phyloP scores from a whole-genome alignment of 2,113 vertebrate species.

The Thinocorus orbignyianus region DNA sequence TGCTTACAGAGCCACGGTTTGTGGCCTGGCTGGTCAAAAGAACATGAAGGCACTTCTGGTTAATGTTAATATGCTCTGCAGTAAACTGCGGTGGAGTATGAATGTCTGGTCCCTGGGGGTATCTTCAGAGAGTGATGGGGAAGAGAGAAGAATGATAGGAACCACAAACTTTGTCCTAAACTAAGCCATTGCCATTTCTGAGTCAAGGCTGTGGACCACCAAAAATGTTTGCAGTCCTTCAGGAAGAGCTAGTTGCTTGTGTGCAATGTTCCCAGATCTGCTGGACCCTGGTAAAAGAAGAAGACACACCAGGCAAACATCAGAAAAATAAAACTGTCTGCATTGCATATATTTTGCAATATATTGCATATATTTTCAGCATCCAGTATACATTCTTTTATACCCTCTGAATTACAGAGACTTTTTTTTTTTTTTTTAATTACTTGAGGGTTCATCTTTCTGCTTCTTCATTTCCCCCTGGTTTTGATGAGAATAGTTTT shows the following conservation, averaged over 20 bases:
- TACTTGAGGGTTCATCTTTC: constrained; percentile 9
- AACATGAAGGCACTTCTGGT: not conserved
- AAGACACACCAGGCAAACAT: accelerated
- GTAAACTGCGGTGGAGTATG: not conserved
- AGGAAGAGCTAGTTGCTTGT: not conserved
- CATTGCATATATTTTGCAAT: not conserved
- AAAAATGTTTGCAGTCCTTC: not conserved
- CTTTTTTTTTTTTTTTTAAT: not conserved
- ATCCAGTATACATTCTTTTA: not conserved
- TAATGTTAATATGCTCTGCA: not conserved
- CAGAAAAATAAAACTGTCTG: not conserved
- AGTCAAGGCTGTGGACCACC: not conserved
- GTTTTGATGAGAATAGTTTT: constrained; percentile 14
- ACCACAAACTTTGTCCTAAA: not conserved
- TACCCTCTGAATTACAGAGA: not conserved
- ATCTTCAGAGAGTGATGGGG: not conserved
- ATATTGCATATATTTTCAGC: not conserved
- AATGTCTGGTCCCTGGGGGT: not conserved
- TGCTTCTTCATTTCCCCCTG: not conserved
- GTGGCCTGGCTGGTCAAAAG: not conserved
- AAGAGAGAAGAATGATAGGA: not conserved
- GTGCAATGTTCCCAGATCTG: not conserved
- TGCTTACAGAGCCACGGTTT: not conserved
- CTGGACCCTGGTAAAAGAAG: not conserved
- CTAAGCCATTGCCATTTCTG: not conserved